These are phyloP conservation scores for Antheraea mylitta DNA, from an alignment of 1,140 invertebrate species.

Conservation along the genomic window DNA sequence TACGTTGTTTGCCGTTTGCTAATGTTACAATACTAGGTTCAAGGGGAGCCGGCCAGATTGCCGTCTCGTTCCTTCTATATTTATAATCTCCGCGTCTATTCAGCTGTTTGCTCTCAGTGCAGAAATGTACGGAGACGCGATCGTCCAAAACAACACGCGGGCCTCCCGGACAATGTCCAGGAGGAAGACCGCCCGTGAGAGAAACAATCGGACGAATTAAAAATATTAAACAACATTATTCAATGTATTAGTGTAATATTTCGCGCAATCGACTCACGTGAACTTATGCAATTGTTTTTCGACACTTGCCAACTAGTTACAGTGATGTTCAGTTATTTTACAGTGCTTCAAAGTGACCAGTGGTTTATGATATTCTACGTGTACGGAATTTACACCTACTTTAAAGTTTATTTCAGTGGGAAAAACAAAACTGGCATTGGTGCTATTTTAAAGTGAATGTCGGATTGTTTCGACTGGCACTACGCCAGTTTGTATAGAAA, in stretches of 20 bases:
- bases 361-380: constrained; percentile 15
- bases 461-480: constrained; percentile 60
- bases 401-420: constrained; percentile 44
- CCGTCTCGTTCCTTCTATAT: constrained; percentile 70
- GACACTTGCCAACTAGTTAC: constrained; percentile 42
- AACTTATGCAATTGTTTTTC: constrained; percentile 63
- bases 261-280: constrained; percentile 46
- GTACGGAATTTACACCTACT: constrained; percentile 16
- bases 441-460: constrained; percentile 69
- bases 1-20: constrained; percentile 50
- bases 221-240: constrained; percentile 43
- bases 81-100: constrained; percentile 72
- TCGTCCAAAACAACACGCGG: constrained; percentile 48
- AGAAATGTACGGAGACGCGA: constrained; percentile 68
- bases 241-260: constrained; percentile 36
- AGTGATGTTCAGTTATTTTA: constrained; percentile 53
- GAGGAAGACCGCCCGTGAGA: constrained; percentile 28
- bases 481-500: constrained; percentile 56
- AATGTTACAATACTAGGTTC: constrained; percentile 64
- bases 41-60: constrained; percentile 73
- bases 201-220: constrained; percentile 20
- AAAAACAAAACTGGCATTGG: constrained; percentile 76
- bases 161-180: constrained; percentile 31
- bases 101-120: constrained; percentile 69
- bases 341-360: constrained; percentile 39